A percentile compares a stretch with the other conserved stretches of the same genome.
phyloP scores from a whole-genome alignment of 2,888 invertebrate genomes.

The Steinernema scapterisci region DNA sequence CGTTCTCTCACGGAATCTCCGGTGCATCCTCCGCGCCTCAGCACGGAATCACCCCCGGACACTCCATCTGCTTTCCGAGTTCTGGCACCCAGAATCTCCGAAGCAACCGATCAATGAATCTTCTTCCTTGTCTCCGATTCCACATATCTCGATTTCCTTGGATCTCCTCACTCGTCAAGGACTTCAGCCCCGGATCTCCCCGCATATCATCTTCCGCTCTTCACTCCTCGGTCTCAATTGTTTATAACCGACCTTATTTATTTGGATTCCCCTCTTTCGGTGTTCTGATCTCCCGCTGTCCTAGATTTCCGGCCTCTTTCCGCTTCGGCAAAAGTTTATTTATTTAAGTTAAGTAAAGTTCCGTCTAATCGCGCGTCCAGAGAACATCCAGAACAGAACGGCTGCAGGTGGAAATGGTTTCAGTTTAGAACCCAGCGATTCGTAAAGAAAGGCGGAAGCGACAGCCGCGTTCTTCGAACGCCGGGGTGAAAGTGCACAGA shows the following conservation, averaged over 20 bases:
- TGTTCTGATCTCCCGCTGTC: too few species aligned
- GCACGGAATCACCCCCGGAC: neutral
- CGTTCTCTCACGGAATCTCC: conserved; percentile 6
- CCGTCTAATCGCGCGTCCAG: too few species aligned
- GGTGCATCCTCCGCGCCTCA: neutral
- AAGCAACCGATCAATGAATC: neutral
- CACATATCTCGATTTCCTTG: neutral
- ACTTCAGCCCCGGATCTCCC: neutral
- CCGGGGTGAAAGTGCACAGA: neutral
- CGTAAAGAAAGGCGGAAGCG: neutral
- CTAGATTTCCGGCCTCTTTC: too few species aligned
- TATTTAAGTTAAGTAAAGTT: too few species aligned
- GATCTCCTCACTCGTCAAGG: neutral
- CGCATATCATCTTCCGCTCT: neutral
- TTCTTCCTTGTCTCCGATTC: neutral
- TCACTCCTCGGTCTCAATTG: neutral
- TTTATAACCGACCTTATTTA: too few species aligned
- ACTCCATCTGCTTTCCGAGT: neutral
- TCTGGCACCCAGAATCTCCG: neutral
- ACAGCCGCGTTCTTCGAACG: neutral
- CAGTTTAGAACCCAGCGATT: neutral
- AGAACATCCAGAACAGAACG: neutral
- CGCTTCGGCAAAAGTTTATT: too few species aligned
- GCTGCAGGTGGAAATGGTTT: neutral
- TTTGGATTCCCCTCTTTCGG: too few species aligned